Percentiles rank a stretch among this genome's conserved stretches.
These are phyloP conservation scores for Ochropacha duplaris DNA, from an alignment of 2,888 invertebrate genomes.

Conservation along the genomic window DNA sequence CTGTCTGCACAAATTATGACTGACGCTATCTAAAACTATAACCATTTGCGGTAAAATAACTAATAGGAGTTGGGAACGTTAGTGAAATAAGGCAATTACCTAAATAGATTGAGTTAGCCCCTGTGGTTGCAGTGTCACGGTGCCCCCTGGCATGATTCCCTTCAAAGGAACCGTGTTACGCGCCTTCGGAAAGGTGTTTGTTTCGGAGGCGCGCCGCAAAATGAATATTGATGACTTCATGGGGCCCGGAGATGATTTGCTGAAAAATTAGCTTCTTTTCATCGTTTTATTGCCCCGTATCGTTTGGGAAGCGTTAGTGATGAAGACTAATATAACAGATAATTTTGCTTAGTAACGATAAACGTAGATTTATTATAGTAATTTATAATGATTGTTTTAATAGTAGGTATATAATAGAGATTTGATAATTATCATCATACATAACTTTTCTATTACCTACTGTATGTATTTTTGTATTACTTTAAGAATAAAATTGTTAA, in stretches of 20 bases:
- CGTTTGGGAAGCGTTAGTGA: slow-evolving; percentile 65
- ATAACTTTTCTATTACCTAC: not conserved
- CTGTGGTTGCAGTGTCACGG: slow-evolving; percentile 42
- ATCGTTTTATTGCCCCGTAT: slow-evolving; percentile 76
- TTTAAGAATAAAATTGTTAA: too few species aligned
- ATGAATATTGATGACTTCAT: slow-evolving; percentile 83
- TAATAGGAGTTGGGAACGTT: slow-evolving; percentile 52
- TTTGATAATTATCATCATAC: not conserved
- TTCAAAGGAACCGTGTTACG: slow-evolving; percentile 69
- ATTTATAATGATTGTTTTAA: not conserved
- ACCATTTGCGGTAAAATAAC: slow-evolving; percentile 30
- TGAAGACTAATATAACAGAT: slow-evolving; percentile 80
- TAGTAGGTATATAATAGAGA: not conserved
- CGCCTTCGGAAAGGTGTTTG: slow-evolving; percentile 76
- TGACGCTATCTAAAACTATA: slow-evolving; percentile 16
- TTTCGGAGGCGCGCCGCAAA: slow-evolving; percentile 78
- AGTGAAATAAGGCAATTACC: slow-evolving; percentile 76
- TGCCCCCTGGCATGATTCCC: slow-evolving; percentile 60
- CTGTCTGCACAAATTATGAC: not conserved
- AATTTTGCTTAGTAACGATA: slow-evolving; percentile 75
- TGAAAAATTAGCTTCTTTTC: slow-evolving; percentile 82
- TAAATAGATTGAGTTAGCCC: slow-evolving; percentile 74
- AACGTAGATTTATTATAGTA: slow-evolving; percentile 45
- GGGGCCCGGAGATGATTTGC: slow-evolving; percentile 79
- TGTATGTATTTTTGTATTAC: too few species aligned